These are phyloP conservation scores for Piliocolobus tephrosceles DNA, from an alignment of 2,113 vertebrate genomes.

Conservation along the genomic window DNA sequence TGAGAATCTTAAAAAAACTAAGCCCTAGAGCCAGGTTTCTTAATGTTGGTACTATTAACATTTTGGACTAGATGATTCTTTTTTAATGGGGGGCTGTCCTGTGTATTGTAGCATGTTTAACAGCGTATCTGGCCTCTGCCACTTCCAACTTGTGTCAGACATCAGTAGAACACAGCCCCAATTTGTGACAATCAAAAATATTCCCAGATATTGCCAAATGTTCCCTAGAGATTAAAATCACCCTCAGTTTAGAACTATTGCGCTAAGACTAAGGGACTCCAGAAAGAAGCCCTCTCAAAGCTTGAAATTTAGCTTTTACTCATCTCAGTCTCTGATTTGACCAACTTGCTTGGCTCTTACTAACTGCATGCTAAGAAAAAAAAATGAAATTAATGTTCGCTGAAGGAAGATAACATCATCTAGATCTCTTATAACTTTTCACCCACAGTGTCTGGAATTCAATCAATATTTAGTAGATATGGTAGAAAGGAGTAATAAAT, in stretches of 20 bases:
- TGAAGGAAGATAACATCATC: background rate
- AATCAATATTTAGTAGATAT: background rate
- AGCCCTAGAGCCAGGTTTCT: background rate
- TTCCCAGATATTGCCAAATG: background rate
- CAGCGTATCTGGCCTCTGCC: background rate
- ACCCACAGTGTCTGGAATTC: background rate
- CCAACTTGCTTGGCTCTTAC: background rate
- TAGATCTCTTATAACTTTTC: background rate
- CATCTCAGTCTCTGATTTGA: background rate
- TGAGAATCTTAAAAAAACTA: background rate
- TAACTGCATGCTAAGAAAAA: background rate
- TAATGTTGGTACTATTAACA: background rate
- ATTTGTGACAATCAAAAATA: background rate
- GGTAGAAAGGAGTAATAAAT: background rate
- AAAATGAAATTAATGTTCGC: background rate
- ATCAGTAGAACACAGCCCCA: background rate
- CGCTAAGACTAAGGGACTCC: background rate
- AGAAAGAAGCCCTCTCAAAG: background rate
- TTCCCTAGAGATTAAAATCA: background rate
- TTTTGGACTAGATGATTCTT: background rate
- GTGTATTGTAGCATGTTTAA: background rate
- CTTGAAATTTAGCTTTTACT: background rate
- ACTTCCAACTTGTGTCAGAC: background rate
- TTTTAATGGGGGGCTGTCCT: background rate
- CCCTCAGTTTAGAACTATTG: background rate